Evolutionary conservation across 2,888 invertebrate genomes (phyloP).

Genomic region (Catocala sponsa): DNA sequence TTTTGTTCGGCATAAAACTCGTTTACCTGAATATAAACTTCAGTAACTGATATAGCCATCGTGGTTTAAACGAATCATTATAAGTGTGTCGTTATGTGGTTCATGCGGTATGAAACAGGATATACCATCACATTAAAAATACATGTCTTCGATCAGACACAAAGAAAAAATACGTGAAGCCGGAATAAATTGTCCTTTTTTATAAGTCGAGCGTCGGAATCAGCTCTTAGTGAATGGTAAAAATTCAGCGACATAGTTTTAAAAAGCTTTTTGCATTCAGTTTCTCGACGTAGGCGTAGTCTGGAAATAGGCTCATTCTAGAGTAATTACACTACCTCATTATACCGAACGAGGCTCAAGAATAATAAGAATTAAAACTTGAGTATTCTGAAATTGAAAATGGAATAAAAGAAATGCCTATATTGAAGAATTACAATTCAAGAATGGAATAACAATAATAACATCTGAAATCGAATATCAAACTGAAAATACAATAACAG

Average conservation of each 20-base stretch:
- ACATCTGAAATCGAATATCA: too few relatives aligned
- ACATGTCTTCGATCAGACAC: constrained; percentile 26
- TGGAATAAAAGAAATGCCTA: background rate
- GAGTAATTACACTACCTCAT: too few relatives aligned
- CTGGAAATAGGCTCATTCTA: too few relatives aligned
- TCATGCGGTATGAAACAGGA: constrained; percentile 50
- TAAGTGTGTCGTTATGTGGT: constrained; percentile 59
- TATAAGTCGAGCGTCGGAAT: constrained; percentile 27
- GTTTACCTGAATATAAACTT: background rate
- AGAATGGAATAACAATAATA: too few relatives aligned
- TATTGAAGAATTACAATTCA: background rate
- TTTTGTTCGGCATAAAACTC: too few relatives aligned
- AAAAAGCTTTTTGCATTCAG: constrained; percentile 17
- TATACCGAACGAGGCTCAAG: too few relatives aligned
- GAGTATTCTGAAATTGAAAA: background rate
- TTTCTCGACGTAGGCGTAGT: too few relatives aligned
- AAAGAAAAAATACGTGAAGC: constrained; percentile 28
- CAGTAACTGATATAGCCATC: constrained; percentile 34
- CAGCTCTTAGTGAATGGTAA: constrained; percentile 26
- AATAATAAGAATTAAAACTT: too few relatives aligned
- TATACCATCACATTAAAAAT: constrained; percentile 36
- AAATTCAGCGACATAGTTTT: constrained; percentile 24
- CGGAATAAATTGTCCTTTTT: constrained; percentile 31
- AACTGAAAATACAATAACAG: constrained; percentile 9
- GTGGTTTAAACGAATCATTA: constrained; percentile 54